These are phyloP conservation scores for Phymatocera aterrima DNA, from an alignment of 2,888 invertebrate genomes.

Conservation along the genomic window DNA sequence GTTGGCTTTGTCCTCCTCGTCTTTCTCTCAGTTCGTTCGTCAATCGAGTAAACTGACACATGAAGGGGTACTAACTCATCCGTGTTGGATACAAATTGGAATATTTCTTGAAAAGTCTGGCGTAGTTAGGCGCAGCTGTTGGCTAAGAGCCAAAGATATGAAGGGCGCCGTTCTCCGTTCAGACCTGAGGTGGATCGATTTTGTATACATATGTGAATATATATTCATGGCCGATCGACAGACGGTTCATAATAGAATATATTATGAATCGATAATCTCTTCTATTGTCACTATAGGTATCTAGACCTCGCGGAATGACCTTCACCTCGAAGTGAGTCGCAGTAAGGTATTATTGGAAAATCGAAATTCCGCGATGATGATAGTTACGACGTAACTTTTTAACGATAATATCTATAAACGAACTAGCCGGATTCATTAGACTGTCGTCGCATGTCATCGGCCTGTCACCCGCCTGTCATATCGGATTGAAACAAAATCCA, in stretches of 20 bases:
- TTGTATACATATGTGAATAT: not conserved
- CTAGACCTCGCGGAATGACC: not conserved
- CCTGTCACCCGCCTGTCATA: slow-evolving; percentile 25
- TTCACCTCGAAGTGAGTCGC: too few species aligned
- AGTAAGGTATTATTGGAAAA: not conserved
- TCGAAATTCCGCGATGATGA: not conserved
- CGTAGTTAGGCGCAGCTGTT: slow-evolving; percentile 1
- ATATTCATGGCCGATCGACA: not conserved
- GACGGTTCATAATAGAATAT: not conserved
- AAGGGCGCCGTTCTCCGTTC: slow-evolving; percentile 15
- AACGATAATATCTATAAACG: not conserved
- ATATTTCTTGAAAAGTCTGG: not conserved
- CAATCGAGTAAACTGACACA: not conserved
- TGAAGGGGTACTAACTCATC: not conserved
- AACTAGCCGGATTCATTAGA: not conserved
- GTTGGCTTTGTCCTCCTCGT: not conserved
- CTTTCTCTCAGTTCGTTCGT: not conserved
- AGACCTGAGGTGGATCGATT: not conserved
- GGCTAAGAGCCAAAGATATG: not conserved
- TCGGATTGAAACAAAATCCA: slow-evolving; percentile 14
- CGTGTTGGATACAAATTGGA: not conserved
- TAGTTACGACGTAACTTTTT: too few species aligned
- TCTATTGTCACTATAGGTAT: not conserved
- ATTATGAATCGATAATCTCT: not conserved
- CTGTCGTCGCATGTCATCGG: slow-evolving; percentile 20